phyloP scores from a whole-genome alignment of 2,797 vertebrate genomes.

The Siniperca scherzeri region DNA sequence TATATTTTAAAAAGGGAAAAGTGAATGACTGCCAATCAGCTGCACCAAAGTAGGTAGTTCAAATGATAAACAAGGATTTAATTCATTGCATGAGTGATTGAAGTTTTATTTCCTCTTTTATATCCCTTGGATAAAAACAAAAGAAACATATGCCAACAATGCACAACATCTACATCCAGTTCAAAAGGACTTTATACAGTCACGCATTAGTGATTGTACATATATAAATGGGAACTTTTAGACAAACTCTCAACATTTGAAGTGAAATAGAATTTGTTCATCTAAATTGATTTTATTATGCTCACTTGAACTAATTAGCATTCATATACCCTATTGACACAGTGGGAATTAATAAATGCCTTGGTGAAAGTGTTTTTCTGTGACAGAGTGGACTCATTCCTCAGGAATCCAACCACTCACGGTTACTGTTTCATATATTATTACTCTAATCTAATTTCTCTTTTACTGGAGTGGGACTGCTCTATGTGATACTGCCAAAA shows the following conservation, averaged over 20 bases:
- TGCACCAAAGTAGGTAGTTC: slow-evolving; percentile 21
- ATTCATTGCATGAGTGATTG: slow-evolving; percentile 44
- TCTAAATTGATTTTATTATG: neutral
- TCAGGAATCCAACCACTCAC: slow-evolving; percentile 9
- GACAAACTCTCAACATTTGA: neutral
- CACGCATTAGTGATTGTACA: neutral
- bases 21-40: slow-evolving; percentile 43
- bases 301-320: neutral
- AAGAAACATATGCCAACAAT: slow-evolving; percentile 22
- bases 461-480: slow-evolving; percentile 19
- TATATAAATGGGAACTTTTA: neutral
- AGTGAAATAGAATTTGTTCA: neutral
- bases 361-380: slow-evolving; percentile 16
- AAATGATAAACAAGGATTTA: slow-evolving; percentile 44
- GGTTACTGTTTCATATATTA: slow-evolving; percentile 22
- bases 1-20: slow-evolving; percentile 54
- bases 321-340: neutral
- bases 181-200: slow-evolving; percentile 13
- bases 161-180: neutral
- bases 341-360: neutral
- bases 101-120: slow-evolving; percentile 51
- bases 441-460: slow-evolving; percentile 30
- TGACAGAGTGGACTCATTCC: neutral
- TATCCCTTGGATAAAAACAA: slow-evolving; percentile 15
- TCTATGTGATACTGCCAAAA: slow-evolving; percentile 12